Evolutionary conservation across 1,140 invertebrate genomes (phyloP), one percentile per base, ranked within the genome.

Genomic region (Caerostris darwini): DNA sequence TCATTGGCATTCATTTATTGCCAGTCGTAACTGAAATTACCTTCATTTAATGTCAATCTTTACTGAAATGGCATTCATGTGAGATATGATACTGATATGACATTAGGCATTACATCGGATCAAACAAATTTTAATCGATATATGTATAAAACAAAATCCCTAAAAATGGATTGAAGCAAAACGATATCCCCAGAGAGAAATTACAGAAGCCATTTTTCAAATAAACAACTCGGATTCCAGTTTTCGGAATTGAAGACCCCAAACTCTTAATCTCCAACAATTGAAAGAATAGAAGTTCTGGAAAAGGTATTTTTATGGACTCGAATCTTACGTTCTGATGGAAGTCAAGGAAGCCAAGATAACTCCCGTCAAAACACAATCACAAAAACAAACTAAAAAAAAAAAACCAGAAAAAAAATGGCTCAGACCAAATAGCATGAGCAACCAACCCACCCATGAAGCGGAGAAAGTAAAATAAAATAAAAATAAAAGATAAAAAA

Each of bases 361-460:
- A 83, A 83, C n/a, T 57, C 14, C 82, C 53, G n/a, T 58, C 53
- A 83, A 83, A 83, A 83, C 82, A 83, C 56, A 56, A 83, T 83
- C 6, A 54, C 82, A 57, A 58, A 34, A 83, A 12, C 7, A 19
- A 6, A 3, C 12, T 10, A 71, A 10, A 8, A 10, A 61, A 61
- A 10, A 61, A 64, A 61, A 14, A 77, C 14, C 12, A 5, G 10
- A n/a, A 57, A 64, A 83, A 56, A 57, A 92, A 92, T 83, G 3
- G 54, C n/a, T 10, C 77, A 83, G 53, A 57, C 54, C 17, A 81
- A 53, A 81, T 58, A 10, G 34, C 12, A 77, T 12, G 71, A 77
- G 71, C 71, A 53, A n/a, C 71, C 71, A 34, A 77, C 50, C 53
- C 7, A 77, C 50, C 71, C 82, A 83, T 83, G 82, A 92, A 77